Evolutionary conservation across 1,140 invertebrate species (phyloP), one percentile per base, ranked within the genome.

Genomic region (Atopsyche davidsoni): DNA sequence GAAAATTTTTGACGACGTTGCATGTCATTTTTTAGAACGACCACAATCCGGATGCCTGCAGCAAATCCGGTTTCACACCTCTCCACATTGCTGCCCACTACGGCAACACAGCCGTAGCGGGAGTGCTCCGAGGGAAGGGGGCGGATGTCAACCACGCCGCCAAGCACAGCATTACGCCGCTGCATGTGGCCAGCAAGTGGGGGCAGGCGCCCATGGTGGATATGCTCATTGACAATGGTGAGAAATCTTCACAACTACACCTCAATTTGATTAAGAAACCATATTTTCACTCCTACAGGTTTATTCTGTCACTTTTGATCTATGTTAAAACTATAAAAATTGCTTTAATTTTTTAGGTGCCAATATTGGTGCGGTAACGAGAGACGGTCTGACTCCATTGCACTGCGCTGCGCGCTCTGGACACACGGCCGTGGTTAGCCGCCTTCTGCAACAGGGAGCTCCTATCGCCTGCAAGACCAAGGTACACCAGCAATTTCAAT

Each of bases 31-130:
- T 56, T 9, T 66, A 88, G 77, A 96, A 93, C 69, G 91, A 96
- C 68, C 89, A 92, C 67, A 96, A 93, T 72, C 91, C 92, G 1
- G 93, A 98, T 68, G 86, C 93, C 35, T 92, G 91, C 41, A 96
- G 92, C 9, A 96, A 98, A 75, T 96, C 92, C 63, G 95, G 96
- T 1, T 99, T 99, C 66, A 99, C 96, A 1, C 95, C 96, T 1
- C 78, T 99, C 14, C 96, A 99, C 72, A 98, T 98, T 62, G 94
- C 96, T 18, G 87, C 95, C 16, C 97, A 99, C 75, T 99, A 99
- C 74, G 96, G 96, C 18, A 99, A 98, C 70, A 88, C 92, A 60
- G 89, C 89, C 65, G 94, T 99, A 52, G 96, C 92, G 32, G 85
- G 80, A 50, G 78, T 98, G 49, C 76, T 99, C 35, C 81, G 98